Evolutionary conservation across 2,797 vertebrate genomes (phyloP).

Genomic region (Sarcoramphus papa): DNA sequence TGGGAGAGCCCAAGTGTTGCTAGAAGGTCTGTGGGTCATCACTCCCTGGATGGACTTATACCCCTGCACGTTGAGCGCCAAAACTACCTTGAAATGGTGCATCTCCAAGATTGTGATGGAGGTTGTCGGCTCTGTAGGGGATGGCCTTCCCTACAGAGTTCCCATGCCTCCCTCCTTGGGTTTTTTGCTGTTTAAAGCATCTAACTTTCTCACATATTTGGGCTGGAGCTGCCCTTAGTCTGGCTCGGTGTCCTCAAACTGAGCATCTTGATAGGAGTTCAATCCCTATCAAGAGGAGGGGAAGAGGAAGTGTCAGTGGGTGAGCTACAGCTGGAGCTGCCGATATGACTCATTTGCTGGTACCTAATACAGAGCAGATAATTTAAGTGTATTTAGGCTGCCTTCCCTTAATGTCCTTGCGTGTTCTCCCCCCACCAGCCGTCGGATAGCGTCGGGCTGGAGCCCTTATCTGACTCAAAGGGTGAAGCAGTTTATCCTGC

Average conservation of each 20-base stretch:
- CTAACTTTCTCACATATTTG: not conserved
- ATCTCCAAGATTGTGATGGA: not conserved
- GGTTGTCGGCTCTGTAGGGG: not conserved
- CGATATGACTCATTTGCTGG: not conserved
- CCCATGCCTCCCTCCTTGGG: not conserved
- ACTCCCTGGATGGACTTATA: too few relatives aligned
- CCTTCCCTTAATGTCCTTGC: not conserved
- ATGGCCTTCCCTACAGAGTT: not conserved
- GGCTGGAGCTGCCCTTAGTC: not conserved
- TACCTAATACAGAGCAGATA: not conserved
- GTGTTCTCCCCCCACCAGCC: not conserved
- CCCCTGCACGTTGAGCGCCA: accelerated
- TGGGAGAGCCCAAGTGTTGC: not conserved
- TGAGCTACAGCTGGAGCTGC: not conserved
- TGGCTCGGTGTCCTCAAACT: not conserved
- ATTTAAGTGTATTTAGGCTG: not conserved
- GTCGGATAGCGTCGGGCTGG: not conserved
- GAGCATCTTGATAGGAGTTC: not conserved
- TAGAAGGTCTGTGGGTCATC: not conserved
- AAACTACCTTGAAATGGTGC: not conserved
- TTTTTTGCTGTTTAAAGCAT: not conserved
- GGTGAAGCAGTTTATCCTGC: not conserved
- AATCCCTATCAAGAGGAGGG: accelerated
- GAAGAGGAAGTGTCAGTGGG: not conserved
- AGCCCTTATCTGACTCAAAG: not conserved